These are phyloP conservation scores for Thamnaconus septentrionalis DNA, from an alignment of 2,113 vertebrate genomes.

Conservation along the genomic window DNA sequence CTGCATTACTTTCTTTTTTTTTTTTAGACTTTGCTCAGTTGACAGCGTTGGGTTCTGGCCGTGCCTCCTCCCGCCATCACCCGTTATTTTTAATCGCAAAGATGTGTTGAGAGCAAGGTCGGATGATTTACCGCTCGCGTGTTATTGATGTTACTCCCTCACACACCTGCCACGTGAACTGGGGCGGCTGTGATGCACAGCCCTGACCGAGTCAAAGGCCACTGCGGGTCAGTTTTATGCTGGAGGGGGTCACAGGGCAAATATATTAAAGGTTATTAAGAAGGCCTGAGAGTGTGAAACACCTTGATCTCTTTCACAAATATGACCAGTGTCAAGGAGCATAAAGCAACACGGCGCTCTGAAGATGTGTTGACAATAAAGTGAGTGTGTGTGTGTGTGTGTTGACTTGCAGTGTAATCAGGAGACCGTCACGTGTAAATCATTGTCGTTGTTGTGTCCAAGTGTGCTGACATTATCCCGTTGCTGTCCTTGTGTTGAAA, in stretches of 20 bases:
- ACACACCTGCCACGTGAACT: background rate
- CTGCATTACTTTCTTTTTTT: too few relatives aligned
- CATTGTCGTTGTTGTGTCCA: constrained; percentile 6
- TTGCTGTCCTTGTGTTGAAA: constrained; percentile 6
- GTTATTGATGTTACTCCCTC: background rate
- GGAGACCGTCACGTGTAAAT: too few relatives aligned
- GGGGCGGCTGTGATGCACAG: constrained; percentile 2
- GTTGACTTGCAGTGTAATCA: constrained; percentile 5
- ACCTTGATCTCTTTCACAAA: constrained; percentile 32
- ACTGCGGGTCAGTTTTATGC: background rate
- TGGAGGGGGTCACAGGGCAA: constrained; percentile 20
- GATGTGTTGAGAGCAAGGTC: constrained; percentile 5
- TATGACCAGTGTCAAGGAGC: background rate
- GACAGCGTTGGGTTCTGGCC: too few relatives aligned
- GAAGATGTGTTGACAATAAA: background rate
- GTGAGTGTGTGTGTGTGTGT: background rate
- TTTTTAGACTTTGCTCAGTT: too few relatives aligned
- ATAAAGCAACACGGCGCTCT: constrained; percentile 7
- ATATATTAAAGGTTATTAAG: constrained; percentile 22
- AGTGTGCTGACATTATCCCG: constrained; percentile 31
- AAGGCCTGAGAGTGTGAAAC: background rate
- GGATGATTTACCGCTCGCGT: constrained; percentile 10
- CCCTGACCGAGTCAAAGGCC: constrained; percentile 5
- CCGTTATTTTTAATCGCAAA: background rate
- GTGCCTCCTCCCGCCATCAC: background rate